Conservation (phyloP, 2,113 vertebrate species). For the Parus major region DNA sequence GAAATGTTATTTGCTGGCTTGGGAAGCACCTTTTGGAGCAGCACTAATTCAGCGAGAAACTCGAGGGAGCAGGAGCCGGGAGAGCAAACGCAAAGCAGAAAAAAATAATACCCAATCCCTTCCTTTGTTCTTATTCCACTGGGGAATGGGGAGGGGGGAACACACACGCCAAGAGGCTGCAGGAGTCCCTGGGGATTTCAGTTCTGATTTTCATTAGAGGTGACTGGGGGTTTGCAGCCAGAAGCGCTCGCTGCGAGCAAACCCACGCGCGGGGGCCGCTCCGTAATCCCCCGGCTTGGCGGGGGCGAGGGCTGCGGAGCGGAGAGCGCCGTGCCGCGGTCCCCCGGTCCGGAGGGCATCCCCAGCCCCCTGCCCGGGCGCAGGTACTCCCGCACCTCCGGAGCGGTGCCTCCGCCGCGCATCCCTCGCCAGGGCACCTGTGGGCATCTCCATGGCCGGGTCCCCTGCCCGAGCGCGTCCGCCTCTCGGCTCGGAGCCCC, state of each 20-base stretch:
- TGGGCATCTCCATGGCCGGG: background rate
- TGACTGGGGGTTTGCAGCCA: background rate
- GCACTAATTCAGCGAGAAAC: background rate
- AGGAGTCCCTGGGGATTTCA: background rate
- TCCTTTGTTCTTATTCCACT: background rate
- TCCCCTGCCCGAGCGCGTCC: background rate
- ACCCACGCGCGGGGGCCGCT: background rate
- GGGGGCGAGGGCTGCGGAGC: background rate
- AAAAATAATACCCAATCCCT: background rate
- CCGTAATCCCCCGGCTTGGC: background rate
- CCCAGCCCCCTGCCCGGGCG: background rate
- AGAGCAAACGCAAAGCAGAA: background rate
- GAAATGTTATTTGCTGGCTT: background rate
- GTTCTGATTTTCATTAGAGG: background rate
- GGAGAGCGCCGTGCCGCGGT: background rate
- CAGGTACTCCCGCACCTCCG: background rate
- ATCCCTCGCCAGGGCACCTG: background rate
- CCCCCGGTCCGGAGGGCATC: background rate
- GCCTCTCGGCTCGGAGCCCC: too few species aligned
- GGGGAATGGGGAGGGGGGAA: fast-evolving
- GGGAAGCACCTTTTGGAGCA: background rate
- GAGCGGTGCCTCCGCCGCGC: background rate
- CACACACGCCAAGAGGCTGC: background rate
- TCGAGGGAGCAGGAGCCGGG: background rate
- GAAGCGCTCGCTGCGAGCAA: background rate